A percentile compares a stretch with the other conserved stretches of the same genome.
Conservation (phyloP, 2,797 vertebrate species). For the Chlorospingus flavigularis region DNA sequence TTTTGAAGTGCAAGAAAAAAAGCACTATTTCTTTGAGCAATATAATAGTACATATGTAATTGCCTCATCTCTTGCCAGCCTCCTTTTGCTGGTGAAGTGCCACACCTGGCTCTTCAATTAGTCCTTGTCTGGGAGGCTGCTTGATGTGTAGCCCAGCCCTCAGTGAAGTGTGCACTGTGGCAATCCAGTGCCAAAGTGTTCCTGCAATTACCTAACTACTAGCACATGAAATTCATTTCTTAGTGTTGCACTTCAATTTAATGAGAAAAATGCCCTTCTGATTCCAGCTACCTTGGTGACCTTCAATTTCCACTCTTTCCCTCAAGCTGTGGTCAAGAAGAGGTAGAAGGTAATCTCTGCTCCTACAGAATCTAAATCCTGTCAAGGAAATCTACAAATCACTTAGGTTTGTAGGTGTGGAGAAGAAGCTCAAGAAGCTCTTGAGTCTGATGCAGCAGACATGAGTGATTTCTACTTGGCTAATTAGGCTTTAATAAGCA, state of each 20-base stretch:
- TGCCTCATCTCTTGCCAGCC: background rate
- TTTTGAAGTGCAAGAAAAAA: background rate
- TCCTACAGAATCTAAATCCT: background rate
- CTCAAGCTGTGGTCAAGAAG: background rate
- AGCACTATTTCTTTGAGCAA: background rate
- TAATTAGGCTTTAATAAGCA: background rate
- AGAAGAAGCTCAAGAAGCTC: background rate
- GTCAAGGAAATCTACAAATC: background rate
- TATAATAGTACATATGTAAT: background rate
- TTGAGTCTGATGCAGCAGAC: background rate
- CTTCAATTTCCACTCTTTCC: background rate
- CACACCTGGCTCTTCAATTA: slow-evolving; percentile 61
- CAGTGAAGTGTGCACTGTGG: background rate
- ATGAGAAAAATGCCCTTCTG: background rate
- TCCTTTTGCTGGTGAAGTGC: background rate
- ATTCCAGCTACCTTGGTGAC: background rate
- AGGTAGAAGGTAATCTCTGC: background rate
- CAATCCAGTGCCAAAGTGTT: background rate
- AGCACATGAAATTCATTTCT: background rate
- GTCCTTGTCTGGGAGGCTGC: slow-evolving; percentile 3
- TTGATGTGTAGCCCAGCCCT: background rate
- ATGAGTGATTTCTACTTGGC: background rate
- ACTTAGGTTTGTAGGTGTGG: background rate
- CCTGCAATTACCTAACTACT: background rate
- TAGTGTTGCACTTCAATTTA: background rate